Conservation (phyloP, 2,797 vertebrate genomes). For the Trachurus trachurus region DNA sequence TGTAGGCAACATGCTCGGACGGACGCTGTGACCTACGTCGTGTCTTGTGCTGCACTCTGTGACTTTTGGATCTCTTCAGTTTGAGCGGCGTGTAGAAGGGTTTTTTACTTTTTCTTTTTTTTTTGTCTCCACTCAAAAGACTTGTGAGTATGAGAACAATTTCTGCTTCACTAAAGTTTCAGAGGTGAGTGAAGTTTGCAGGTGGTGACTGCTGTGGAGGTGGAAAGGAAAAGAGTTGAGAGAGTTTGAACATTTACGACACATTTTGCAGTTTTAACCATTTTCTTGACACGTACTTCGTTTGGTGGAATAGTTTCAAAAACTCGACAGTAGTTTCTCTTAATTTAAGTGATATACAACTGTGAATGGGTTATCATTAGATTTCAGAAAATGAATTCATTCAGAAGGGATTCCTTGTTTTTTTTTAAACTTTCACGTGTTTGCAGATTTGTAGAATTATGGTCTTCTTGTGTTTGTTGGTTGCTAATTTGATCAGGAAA, state of each 20-base stretch:
- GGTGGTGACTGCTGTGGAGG: slow-evolving; percentile 28
- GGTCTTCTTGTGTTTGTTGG: neutral
- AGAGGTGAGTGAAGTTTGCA: slow-evolving; percentile 63
- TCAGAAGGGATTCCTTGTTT: neutral
- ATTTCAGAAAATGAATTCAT: neutral
- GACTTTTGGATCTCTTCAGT: slow-evolving; percentile 65
- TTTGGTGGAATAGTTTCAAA: neutral
- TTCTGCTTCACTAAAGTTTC: slow-evolving; percentile 51
- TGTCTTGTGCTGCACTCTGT: slow-evolving; percentile 41
- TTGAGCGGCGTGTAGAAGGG: slow-evolving; percentile 20
- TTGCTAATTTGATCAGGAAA: slow-evolving; percentile 10
- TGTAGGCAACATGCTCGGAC: slow-evolving; percentile 43
- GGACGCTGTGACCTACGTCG: slow-evolving; percentile 53
- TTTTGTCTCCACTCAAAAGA: slow-evolving; percentile 34
- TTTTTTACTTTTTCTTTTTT: neutral
- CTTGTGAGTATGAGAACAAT: slow-evolving; percentile 53
- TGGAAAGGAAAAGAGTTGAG: slow-evolving; percentile 42
- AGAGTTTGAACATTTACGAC: neutral
- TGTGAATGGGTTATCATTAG: neutral
- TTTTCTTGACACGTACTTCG: neutral
- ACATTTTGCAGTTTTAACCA: neutral
- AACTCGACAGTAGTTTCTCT: neutral
- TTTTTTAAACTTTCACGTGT: neutral
- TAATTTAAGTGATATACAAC: neutral
- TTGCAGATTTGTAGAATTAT: neutral